Evolutionary conservation across 2,888 invertebrate genomes (phyloP).

Genomic region (Coelogynopora nodosa): DNA sequence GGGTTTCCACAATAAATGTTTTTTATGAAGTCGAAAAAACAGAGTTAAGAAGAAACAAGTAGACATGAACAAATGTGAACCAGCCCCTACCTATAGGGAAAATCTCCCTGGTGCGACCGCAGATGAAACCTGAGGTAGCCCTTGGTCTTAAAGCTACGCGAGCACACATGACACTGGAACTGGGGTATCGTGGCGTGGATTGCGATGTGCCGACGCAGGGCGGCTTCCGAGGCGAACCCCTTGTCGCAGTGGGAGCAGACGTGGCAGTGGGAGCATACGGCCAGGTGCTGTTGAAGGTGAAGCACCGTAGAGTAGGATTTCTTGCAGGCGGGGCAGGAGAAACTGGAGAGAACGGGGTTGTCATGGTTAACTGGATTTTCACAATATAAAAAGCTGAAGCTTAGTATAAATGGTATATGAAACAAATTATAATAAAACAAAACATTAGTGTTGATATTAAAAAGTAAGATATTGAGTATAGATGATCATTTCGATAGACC

Average conservation of each 20-base stretch:
- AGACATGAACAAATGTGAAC: too few species aligned
- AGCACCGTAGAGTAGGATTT: background rate
- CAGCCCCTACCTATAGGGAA: background rate
- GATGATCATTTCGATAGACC: too few species aligned
- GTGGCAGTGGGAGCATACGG: background rate
- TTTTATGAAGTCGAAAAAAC: too few species aligned
- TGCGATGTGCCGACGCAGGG: background rate
- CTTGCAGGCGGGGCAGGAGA: background rate
- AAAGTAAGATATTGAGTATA: too few species aligned
- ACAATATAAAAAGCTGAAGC: too few species aligned
- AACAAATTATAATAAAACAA: too few species aligned
- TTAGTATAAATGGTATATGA: too few species aligned
- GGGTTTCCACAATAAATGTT: too few species aligned
- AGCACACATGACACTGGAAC: background rate
- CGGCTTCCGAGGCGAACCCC: background rate
- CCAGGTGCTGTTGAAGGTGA: background rate
- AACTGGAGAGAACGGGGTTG: background rate
- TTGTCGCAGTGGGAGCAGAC: constrained; percentile 4
- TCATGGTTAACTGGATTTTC: too few species aligned
- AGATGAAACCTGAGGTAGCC: background rate
- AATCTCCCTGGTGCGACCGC: background rate
- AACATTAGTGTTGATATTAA: too few species aligned
- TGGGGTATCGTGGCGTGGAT: background rate
- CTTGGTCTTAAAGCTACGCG: background rate
- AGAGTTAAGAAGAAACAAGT: too few species aligned